A percentile compares a stretch with the other conserved stretches of the same genome.
phyloP scores from a whole-genome alignment of 2,113 vertebrate species.

The Neomonachus schauinslandi region DNA sequence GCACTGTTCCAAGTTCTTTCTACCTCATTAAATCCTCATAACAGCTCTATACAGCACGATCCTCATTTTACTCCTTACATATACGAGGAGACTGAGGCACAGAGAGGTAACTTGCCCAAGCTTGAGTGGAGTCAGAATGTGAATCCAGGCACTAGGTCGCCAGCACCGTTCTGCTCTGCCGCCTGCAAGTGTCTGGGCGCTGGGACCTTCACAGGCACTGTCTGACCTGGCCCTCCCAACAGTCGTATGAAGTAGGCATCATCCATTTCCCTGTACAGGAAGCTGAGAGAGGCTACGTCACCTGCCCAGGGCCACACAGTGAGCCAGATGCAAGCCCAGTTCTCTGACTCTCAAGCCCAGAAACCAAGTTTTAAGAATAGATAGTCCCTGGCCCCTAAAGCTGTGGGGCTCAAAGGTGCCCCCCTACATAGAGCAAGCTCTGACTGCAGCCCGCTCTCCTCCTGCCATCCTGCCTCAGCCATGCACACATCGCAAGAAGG shows the following conservation, averaged over 20 bases:
- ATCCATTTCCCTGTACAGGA: background rate
- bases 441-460: background rate
- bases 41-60: background rate
- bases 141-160: background rate
- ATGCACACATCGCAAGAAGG: background rate
- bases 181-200: background rate
- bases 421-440: background rate
- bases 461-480: background rate
- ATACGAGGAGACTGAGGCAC: background rate
- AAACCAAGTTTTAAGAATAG: constrained; percentile 7
- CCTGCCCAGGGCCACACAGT: background rate
- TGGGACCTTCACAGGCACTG: background rate
- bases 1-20: background rate
- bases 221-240: background rate
- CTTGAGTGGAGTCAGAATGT: background rate
- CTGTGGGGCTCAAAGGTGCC: background rate
- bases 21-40: background rate
- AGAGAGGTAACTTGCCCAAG: constrained; percentile 20
- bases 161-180: background rate
- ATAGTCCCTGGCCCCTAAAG: background rate
- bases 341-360: constrained; percentile 46
- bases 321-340: background rate
- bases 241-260: background rate
- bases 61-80: background rate
- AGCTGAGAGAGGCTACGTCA: background rate